These are phyloP conservation scores for Drosophila chauvacae DNA, from an alignment of 1,140 invertebrate species.

Conservation along the genomic window DNA sequence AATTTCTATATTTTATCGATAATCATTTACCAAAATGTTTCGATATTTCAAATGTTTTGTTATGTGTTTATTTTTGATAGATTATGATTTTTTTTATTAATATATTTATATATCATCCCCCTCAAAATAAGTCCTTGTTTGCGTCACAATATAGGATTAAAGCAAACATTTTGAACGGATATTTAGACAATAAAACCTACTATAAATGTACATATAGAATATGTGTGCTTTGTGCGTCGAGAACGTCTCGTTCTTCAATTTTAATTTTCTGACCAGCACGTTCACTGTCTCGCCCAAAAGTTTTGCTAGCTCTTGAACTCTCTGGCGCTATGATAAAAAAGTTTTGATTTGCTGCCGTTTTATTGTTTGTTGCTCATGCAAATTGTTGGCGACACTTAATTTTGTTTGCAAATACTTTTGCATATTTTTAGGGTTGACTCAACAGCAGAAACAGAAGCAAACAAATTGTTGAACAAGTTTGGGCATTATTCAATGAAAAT, in stretches of 20 bases:
- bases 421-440: slow-evolving; percentile 68
- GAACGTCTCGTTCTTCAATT: slow-evolving; percentile 8
- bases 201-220: neutral
- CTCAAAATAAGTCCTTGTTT: neutral
- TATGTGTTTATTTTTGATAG: neutral
- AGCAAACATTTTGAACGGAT: neutral
- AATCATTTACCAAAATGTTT: neutral
- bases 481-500: slow-evolving; percentile 9
- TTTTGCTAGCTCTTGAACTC: slow-evolving; percentile 29
- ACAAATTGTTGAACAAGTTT: slow-evolving; percentile 54
- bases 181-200: neutral
- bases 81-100: neutral
- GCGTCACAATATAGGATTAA: neutral
- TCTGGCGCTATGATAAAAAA: slow-evolving; percentile 24
- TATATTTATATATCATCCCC: neutral
- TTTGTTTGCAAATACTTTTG: slow-evolving; percentile 73
- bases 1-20: too few relatives aligned
- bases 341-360: slow-evolving; percentile 45
- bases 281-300: slow-evolving; percentile 20
- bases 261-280: slow-evolving; percentile 20
- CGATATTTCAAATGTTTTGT: neutral
- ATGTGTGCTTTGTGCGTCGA: neutral
- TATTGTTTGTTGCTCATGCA: slow-evolving; percentile 54
- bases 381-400: slow-evolving; percentile 74
- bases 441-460: slow-evolving; percentile 26